Evolutionary conservation across 30 jellyfish, hydroid and myxozoan genomes (phyloP), one percentile per base, ranked within the genome.

Genomic region (Pseudorhiza aurosa): DNA sequence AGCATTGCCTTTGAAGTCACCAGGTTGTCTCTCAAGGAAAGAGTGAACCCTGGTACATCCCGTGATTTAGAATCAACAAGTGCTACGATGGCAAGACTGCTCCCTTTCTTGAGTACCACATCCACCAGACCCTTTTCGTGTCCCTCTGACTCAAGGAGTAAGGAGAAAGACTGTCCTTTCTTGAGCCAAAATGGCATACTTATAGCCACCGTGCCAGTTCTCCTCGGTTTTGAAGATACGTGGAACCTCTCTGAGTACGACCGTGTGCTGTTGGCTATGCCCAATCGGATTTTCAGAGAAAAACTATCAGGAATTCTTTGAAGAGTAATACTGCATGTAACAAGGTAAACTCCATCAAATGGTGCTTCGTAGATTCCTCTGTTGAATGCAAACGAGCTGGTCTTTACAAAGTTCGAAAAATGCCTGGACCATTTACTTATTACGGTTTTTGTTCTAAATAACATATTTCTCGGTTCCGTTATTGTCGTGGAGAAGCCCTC

Each of bases 401-500:
- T 73, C 76, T n/a, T 17, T 36, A 39, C 44, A 42, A 71, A 84
- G 31, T 72, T 58, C 11, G 87, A 39, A 19, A 50, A 31, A 55
- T 58, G 15, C 4, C 75, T 17, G 11, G 77, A 47, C 77, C 55
- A 50, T 37, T 75, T 22, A 36, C 25, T 58, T 10, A 35, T 44
- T 8, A 25, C 55, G 10, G 4, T 19, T 10, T 18, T 71, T 14
- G 18, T 37, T 8, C 24, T 11, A 17, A 63, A 0, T 10, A 32
- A 36, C 56, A 59, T 19, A 2, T 17, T 27, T 14, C 27, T 36
- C 25, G 19, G 35, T 22, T 11, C 63, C 11, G 36, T 14, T 5
- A 84, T 31, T 45, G 1, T 57, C 2, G 95, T 63, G 1, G 86
- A 73, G 55, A 84, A 84, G 19, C 95, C 95, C 33, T 63, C 88